Evolutionary conservation across 2,888 invertebrate species (phyloP).

Genomic region (Netelia melanura): DNA sequence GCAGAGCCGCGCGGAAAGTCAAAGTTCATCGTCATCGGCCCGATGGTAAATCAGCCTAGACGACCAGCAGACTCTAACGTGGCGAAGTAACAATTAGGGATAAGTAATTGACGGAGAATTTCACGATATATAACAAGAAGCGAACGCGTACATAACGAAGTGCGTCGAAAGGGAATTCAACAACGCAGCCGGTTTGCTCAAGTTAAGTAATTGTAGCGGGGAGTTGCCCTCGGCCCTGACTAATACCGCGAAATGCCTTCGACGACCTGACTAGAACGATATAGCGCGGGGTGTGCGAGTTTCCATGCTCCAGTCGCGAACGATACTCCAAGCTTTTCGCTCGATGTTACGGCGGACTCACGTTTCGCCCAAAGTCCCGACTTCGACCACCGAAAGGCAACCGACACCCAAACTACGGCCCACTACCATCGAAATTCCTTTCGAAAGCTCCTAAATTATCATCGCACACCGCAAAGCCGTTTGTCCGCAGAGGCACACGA

Average conservation of each 20-base stretch:
- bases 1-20: conserved; percentile 39
- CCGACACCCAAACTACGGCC: conserved; percentile 27
- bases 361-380: not conserved
- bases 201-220: conserved; percentile 76
- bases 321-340: conserved; percentile 20
- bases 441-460: conserved; percentile 75
- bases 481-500: conserved; percentile 45
- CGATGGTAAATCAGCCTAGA: conserved; percentile 63
- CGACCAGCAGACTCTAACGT: conserved; percentile 55
- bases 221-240: conserved; percentile 39
- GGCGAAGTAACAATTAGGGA: conserved; percentile 76
- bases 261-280: conserved; percentile 45
- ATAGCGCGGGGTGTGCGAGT: conserved; percentile 46
- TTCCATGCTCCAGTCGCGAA: conserved; percentile 21
- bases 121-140: conserved; percentile 53
- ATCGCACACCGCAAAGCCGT: conserved; percentile 58
- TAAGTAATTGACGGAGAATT: conserved; percentile 79
- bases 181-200: conserved; percentile 70
- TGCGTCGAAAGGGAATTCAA: conserved; percentile 52
- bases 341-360: not conserved
- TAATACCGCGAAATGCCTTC: conserved; percentile 71
- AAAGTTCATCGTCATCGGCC: conserved; percentile 71
- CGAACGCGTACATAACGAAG: not conserved
- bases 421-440: conserved; percentile 71
- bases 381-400: conserved; percentile 46